Conservation (phyloP, 2,113 vertebrate genomes). For the Centrocercus urophasianus region DNA sequence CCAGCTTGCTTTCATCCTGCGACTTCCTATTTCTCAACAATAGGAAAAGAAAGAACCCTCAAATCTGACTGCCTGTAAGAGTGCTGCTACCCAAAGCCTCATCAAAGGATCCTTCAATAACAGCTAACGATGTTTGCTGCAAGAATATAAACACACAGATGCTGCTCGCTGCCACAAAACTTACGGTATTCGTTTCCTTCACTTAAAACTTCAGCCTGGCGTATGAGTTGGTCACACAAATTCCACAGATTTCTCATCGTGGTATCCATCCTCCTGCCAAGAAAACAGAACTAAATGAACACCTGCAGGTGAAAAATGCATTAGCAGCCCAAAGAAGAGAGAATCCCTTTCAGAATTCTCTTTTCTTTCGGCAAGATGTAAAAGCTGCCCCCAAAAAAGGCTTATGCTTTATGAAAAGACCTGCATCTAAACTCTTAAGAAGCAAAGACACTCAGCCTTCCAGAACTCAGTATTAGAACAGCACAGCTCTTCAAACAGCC, state of each 20-base stretch:
- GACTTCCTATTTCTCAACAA: fast-evolving
- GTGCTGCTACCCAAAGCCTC: neutral
- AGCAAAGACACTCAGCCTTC: neutral
- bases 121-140: neutral
- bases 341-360: neutral
- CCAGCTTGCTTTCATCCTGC: neutral
- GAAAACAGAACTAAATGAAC: slow-evolving; percentile 49
- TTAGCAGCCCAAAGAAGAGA: neutral
- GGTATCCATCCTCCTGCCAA: slow-evolving; percentile 84
- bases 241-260: slow-evolving; percentile 81
- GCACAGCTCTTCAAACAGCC: neutral
- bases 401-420: neutral
- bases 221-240: slow-evolving; percentile 84
- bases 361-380: neutral
- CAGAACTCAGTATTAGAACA: neutral
- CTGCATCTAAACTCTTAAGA: fast-evolving
- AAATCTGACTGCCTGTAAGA: neutral
- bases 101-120: no score
- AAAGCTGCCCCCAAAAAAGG: neutral
- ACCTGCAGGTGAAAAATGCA: neutral
- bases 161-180: slow-evolving; percentile 58
- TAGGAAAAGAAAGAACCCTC: neutral
- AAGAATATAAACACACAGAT: neutral
- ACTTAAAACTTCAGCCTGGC: slow-evolving; percentile 86
- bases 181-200: slow-evolving; percentile 91